Percentiles rank a stretch among this genome's conserved stretches.
phyloP scores from a whole-genome alignment of 2,888 invertebrate genomes.

The Cinara cedri region DNA sequence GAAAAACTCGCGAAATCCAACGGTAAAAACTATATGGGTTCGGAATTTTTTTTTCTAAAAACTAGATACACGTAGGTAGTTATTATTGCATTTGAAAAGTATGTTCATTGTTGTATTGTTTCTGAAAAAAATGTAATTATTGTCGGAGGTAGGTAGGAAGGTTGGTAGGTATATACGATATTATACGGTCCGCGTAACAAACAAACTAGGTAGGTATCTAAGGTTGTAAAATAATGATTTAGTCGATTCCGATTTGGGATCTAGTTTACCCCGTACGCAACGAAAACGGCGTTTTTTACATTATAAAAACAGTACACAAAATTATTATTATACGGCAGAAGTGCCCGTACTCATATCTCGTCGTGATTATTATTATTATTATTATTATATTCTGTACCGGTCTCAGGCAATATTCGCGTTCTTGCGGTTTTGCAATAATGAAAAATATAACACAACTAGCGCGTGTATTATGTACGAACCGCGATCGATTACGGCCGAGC shows the following conservation, averaged over 20 bases:
- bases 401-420: neutral
- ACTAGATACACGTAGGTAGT: slow-evolving; percentile 12
- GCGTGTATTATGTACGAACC: neutral
- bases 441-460: neutral
- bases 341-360: too few relatives aligned
- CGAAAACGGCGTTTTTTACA: slow-evolving; percentile 3
- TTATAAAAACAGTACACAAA: neutral
- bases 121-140: neutral
- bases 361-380: neutral
- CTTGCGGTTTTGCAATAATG: slow-evolving; percentile 13
- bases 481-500: neutral
- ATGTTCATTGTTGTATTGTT: slow-evolving; percentile 10
- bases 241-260: slow-evolving; percentile 15
- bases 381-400: neutral
- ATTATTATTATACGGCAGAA: too few relatives aligned
- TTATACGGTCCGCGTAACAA: slow-evolving; percentile 7
- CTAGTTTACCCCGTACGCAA: slow-evolving; percentile 16
- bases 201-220: neutral
- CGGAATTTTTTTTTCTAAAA: slow-evolving; percentile 17
- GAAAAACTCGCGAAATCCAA: slow-evolving; percentile 18
- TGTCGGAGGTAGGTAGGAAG: too few relatives aligned
- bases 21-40: too few relatives aligned
- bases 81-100: slow-evolving; percentile 1
- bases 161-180: neutral
- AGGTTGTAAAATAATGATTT: slow-evolving; percentile 5